Base-by-base conservation (phyloP, 2,113 vertebrate genomes). In the Polypterus senegalus region DNA sequence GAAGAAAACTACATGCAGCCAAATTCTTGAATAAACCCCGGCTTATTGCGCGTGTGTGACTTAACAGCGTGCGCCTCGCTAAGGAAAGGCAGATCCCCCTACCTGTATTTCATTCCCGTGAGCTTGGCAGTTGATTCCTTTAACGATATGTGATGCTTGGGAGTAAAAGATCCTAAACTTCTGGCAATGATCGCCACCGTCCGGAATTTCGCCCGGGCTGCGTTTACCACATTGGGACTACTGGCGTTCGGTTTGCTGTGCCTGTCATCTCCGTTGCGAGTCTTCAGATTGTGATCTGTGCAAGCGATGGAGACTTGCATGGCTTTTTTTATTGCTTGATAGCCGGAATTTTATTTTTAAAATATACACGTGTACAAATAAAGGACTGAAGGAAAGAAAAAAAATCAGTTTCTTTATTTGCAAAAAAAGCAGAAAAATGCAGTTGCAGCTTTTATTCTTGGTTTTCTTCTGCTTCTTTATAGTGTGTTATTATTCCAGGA, bases 21-120 rank as follows among this genome's bases (percentile, higher is more conserved):
- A 27, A 27, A 27, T 27, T 27, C 27, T 27, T 27, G 1, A 27
- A 27, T 27, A 27, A 27, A 27, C 27, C 27, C 27, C 27, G 27
- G 27, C 27, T 27, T 27, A 27, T 27, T 27, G 27, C 27, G 27
- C 27, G 1, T 27, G 27, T 27, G 27, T 27, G 27, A 27, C 27
- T 27, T 27, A 27, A 27, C 27, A 27, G 27, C 27, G 27, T 27
- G 27, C 27, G 27, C 27, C 27, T 27, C 27, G 27, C 27, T 27
- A 27, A 27, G 27, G 27, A 3, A n/a, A 59, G 61, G 61, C 63
- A 63, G 61, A 71, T 48, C 49, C 45, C 71, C 92, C 74, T 91
- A 97, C 96, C 96, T 94, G 83, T 98, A 98, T 83, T 98, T 98
- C 96, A 98, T 98, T 77, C 96, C 96, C 47, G 96, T 98, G 85